Conservation (phyloP, 2,113 vertebrate species). For the Chaetodon auriga region DNA sequence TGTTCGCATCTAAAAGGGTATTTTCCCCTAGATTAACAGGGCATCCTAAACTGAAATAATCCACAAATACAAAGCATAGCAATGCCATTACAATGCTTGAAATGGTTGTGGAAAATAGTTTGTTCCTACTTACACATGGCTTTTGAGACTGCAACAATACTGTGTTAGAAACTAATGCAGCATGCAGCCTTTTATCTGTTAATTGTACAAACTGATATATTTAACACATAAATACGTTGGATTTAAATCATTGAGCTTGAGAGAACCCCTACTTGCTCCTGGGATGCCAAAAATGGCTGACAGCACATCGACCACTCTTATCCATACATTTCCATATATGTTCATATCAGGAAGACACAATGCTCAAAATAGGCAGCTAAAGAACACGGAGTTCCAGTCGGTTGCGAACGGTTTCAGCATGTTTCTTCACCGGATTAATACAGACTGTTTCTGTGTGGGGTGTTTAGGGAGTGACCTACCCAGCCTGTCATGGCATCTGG, state of each 20-base stretch:
- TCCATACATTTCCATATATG: neutral
- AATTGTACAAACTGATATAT: neutral
- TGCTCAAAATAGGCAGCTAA: neutral
- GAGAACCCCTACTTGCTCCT: neutral
- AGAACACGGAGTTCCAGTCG: neutral
- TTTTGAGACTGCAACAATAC: neutral
- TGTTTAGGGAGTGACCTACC: slow-evolving; percentile 96
- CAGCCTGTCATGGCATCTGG: slow-evolving; percentile 98
- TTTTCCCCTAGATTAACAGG: slow-evolving; percentile 1
- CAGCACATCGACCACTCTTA: neutral
- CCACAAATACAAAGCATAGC: neutral
- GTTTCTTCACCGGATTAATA: neutral
- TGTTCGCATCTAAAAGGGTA: neutral
- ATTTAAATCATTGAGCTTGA: neutral
- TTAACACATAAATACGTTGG: neutral
- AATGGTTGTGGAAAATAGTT: neutral
- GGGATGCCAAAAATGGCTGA: neutral
- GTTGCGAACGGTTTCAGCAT: neutral
- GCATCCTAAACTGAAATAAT: neutral
- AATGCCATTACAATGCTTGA: neutral
- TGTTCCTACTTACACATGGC: neutral
- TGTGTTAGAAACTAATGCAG: neutral
- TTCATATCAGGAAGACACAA: neutral
- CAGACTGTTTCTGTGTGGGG: slow-evolving; percentile 21
- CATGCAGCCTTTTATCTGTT: neutral